A percentile compares a stretch with the other conserved stretches of the same genome.
Evolutionary conservation across 2,113 vertebrate genomes (phyloP).

Genomic region (Lepus europaeus): DNA sequence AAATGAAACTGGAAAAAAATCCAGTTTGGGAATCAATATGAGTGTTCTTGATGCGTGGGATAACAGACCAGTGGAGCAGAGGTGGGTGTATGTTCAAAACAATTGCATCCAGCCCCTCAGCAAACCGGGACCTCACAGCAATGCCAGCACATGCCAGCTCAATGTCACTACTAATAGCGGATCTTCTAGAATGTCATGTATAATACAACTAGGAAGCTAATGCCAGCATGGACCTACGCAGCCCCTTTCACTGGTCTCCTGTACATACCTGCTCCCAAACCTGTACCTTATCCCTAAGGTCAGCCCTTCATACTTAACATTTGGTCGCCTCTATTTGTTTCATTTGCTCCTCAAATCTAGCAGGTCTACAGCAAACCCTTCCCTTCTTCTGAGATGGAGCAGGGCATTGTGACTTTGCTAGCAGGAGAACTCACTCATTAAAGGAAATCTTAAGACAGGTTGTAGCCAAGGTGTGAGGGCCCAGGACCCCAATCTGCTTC

Average conservation of each 20-base stretch:
- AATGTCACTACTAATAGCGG: background rate
- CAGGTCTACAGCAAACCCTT: background rate
- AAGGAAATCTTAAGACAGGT: constrained; percentile 3
- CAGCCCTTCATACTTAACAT: background rate
- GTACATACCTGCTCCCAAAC: background rate
- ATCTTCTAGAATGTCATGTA: background rate
- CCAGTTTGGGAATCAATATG: background rate
- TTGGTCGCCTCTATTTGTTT: background rate
- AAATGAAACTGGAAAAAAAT: constrained; percentile 20
- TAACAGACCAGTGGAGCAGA: background rate
- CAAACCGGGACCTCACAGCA: background rate
- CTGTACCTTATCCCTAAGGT: background rate
- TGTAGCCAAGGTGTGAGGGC: background rate
- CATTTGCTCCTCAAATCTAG: background rate
- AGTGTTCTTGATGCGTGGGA: background rate
- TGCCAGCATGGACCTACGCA: background rate
- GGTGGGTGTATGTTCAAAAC: background rate
- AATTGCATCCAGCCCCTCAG: background rate
- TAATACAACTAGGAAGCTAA: background rate
- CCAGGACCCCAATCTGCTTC: background rate
- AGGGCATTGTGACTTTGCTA: background rate
- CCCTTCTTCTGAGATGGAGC: background rate
- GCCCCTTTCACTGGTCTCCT: background rate
- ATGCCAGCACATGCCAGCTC: background rate
- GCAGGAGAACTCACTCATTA: background rate